These are phyloP conservation scores for Cyprinella venusta DNA, from an alignment of 2,797 vertebrate species.

Conservation along the genomic window DNA sequence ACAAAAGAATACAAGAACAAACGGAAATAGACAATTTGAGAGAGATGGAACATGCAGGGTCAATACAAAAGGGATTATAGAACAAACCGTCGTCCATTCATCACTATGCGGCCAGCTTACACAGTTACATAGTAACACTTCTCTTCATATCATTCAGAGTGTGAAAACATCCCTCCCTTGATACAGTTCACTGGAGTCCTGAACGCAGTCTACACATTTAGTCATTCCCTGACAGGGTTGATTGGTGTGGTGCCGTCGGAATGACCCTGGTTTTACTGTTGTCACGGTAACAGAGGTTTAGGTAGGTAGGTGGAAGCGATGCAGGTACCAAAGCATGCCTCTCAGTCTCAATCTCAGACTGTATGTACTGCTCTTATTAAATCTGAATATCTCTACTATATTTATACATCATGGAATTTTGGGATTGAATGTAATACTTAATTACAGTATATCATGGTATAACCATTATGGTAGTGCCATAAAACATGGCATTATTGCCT, in stretches of 20 bases:
- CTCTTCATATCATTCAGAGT: conserved; percentile 16
- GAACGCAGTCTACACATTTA: conserved; percentile 29
- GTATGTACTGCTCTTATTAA: neutral
- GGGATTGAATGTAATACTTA: neutral
- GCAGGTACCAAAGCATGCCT: conserved; percentile 29
- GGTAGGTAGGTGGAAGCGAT: conserved; percentile 30
- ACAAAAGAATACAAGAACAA: neutral
- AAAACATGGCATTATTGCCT: neutral
- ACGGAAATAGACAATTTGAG: neutral
- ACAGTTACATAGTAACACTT: neutral
- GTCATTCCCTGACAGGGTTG: conserved; percentile 47
- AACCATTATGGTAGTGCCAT: neutral
- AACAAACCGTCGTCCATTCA: neutral
- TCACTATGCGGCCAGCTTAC: neutral
- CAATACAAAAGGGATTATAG: neutral
- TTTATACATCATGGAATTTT: neutral
- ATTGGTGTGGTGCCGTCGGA: conserved; percentile 54
- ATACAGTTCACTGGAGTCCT: conserved; percentile 16
- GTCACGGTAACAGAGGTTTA: conserved; percentile 70
- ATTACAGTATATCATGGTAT: neutral
- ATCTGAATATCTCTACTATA: neutral
- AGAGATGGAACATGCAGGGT: conserved; percentile 2
- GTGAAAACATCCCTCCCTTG: conserved; percentile 26
- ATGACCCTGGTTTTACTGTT: conserved; percentile 65
- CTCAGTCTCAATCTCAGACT: too few relatives aligned